Base-by-base conservation (phyloP, 2,113 vertebrate species). In the Gambusia affinis region DNA sequence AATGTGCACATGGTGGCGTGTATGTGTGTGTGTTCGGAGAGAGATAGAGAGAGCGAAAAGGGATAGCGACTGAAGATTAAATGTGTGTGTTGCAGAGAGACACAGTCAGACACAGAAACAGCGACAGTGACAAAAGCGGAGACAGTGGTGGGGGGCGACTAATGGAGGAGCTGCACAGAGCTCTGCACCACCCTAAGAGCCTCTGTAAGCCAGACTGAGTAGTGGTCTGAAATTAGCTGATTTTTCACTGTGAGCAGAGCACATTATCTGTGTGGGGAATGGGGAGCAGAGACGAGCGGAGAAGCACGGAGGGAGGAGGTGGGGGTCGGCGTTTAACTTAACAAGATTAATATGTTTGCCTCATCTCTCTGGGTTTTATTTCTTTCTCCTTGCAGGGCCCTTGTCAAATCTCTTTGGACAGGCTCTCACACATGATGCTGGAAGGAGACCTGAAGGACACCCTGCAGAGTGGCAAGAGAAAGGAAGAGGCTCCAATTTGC, bases 261-360 rank as follows among this genome's bases (percentile, higher is more conserved):
- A 84, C 82, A 88, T 89, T 91, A 89, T 91, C 92, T 84, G 83
- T 83, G 87, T 86, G 85, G 89, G 89, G 84, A 84, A 81, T 27
- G 62, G 82, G 70, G 73, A 88, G 87, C 81, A 71, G 82, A 78
- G 80, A 28, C 44, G 75, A 84, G 79, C 57, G 27, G 79, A 76
- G 84, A 68, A 85, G 87, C 84, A 51, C 60, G 33, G 63, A 75
- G 67, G 29, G 74, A 61, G 81, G 78, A 67, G 85, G 82, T 63
- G 84, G 88, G 89, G 88, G 87, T 88, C 82, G 83, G 77, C 91
- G 78, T 92, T 92, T 92, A 92, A 92, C 90, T 92, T 93, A 93
- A 93, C 92, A 92, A 93, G 92, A 92, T 93, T 91, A 92, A 94
- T 92, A 91, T 87, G 82, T 91, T 91, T 93, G 88, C 87, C 90